Evolutionary conservation across 2,797 vertebrate species (phyloP), one percentile per base, ranked within the genome.

Genomic region (Microctenopoma stevenorrisi): DNA sequence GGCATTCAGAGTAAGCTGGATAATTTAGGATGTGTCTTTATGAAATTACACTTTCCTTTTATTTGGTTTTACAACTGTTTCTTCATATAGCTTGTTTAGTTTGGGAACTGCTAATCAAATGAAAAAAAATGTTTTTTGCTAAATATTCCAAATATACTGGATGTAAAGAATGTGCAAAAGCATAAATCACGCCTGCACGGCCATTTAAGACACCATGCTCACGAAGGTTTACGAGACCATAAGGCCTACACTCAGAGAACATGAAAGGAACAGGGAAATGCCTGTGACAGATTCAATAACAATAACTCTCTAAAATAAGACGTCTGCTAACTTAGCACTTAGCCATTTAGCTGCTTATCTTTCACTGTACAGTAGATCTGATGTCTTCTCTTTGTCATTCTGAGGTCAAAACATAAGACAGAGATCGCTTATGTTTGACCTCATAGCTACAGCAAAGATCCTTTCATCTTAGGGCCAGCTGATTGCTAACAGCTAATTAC

Each of bases 401-500:
- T 72, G 65, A 64, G 74, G 86, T 75, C 72, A 70, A 74, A 78
- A 58, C 57, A 14, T 64, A 15, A 28, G 26, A 69, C 4, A 16
- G 44, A 72, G 78, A 85, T 75, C 72, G 65, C 40, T 26, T 46
- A 72, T 49, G 68, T 44, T 50, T 76, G 79, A 83, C 85, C 82
- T 69, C 78, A 72, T 86, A 60, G 4, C 47, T 62, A 47, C 70
- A 60, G 56, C 66, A 46, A 42, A 56, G 68, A 76, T 79, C 68
- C 70, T 70, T 84, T 84, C 74, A 81, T 88, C 87, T 83, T 48
- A 30, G 82, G 85, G 82, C 86, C 69, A 55, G 76, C 67, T 81
- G 72, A 85, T 81, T 78, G 84, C 78, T 85, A 81, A 84, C 22
- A 48, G 79, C 84, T 86, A 91, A 90, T 90, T 79, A 85, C 49